Percentiles rank a stretch among this genome's conserved stretches.
Evolutionary conservation across 2,113 vertebrate species (phyloP).

Genomic region (Peromyscus leucopus): DNA sequence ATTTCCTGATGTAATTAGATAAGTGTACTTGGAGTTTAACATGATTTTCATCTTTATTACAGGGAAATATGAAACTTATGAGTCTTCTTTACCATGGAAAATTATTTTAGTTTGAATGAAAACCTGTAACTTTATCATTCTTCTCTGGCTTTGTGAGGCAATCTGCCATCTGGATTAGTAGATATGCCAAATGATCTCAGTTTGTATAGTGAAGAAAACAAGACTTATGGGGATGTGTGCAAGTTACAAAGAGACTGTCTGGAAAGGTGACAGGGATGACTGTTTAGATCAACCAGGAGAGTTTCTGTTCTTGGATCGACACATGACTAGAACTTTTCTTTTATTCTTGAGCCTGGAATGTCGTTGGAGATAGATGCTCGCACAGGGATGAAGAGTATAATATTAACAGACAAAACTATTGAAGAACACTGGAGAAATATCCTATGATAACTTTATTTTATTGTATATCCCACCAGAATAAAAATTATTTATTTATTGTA

Average conservation of each 20-base stretch:
- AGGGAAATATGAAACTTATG: constrained; percentile 71
- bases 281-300: background rate
- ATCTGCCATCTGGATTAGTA: background rate
- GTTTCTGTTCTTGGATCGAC: background rate
- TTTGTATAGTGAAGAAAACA: background rate
- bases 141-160: constrained; percentile 40
- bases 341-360: background rate
- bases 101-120: constrained; percentile 70
- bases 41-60: constrained; percentile 82
- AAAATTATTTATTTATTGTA: background rate
- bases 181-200: background rate
- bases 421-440: background rate
- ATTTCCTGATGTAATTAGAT: constrained; percentile 82
- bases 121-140: constrained; percentile 68
- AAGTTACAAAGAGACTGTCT: background rate
- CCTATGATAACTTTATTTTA: background rate
- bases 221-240: background rate
- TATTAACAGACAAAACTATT: background rate
- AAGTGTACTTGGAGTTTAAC: constrained; percentile 81
- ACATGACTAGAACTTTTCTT: background rate
- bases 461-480: background rate
- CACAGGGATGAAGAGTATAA: background rate
- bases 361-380: background rate
- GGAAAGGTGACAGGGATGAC: constrained; percentile 12
- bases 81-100: constrained; percentile 71